Percentiles rank a stretch among this genome's conserved stretches.
phyloP scores from a whole-genome alignment of 2,113 vertebrate genomes.

The Puma concolor region DNA sequence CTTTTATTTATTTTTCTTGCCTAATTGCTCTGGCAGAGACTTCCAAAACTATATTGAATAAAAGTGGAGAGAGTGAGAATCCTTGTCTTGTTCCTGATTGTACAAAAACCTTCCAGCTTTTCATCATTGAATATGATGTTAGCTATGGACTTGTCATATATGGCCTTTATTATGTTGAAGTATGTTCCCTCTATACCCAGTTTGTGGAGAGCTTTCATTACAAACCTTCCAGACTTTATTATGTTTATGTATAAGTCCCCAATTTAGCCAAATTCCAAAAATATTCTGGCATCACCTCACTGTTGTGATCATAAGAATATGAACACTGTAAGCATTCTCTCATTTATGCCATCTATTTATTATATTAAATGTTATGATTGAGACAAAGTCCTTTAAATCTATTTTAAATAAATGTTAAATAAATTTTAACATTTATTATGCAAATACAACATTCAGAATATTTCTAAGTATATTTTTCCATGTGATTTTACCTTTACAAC shows the following conservation, averaged over 20 bases:
- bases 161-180: not conserved
- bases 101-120: not conserved
- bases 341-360: not conserved
- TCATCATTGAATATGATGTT: not conserved
- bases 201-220: not conserved
- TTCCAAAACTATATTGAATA: not conserved
- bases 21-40: not conserved
- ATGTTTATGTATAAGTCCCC: not conserved
- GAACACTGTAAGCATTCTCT: not conserved
- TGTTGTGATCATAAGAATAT: not conserved
- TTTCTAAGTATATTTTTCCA: not conserved
- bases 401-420: not conserved
- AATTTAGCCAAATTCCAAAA: not conserved
- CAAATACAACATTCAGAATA: conserved; percentile 16
- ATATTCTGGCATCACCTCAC: not conserved
- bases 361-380: not conserved
- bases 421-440: not conserved
- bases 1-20: not conserved
- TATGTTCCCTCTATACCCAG: not conserved
- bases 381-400: not conserved
- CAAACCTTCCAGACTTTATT: not conserved
- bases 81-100: not conserved
- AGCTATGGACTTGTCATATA: not conserved
- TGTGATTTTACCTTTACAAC: not conserved
- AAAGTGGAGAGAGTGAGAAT: not conserved